A percentile compares a stretch with the other conserved stretches of the same genome.
phyloP scores from a whole-genome alignment of 53 echinoderm and acorn worm genomes.

The Patiria pectinifera region DNA sequence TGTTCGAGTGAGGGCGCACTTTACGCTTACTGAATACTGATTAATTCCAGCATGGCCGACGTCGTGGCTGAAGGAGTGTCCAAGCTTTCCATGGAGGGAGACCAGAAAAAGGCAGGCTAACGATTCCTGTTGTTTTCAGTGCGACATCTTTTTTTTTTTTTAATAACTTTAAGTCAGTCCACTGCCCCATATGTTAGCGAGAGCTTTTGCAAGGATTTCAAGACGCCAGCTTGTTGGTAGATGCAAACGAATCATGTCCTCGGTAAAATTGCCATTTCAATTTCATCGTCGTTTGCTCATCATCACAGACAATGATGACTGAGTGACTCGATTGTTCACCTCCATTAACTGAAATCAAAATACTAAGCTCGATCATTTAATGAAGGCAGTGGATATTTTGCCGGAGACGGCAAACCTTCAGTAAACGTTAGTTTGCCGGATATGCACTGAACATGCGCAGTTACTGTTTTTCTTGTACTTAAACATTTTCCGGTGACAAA shows the following conservation, averaged over 20 bases:
- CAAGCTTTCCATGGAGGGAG: conserved; percentile 28
- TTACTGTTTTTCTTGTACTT: no score
- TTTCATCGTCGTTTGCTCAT: background rate
- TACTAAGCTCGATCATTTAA: no score
- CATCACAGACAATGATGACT: background rate
- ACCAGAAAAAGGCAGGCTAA: conserved; percentile 73
- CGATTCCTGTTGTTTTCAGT: conserved; percentile 1
- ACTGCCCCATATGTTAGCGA: conserved; percentile 50
- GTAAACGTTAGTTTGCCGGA: no score
- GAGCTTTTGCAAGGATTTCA: conserved; percentile 58
- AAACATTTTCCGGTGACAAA: no score
- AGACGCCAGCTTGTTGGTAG: conserved; percentile 53
- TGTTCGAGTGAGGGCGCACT: conserved; percentile 47
- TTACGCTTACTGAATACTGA: no score
- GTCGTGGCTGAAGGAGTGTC: conserved; percentile 53
- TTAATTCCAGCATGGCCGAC: conserved; percentile 49
- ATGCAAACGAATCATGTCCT: conserved; percentile 61
- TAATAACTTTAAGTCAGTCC: background rate
- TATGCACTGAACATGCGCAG: no score
- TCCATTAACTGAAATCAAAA: no score
- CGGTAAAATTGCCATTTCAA: conserved; percentile 5
- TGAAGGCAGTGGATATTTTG: no score
- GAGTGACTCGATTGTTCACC: no score
- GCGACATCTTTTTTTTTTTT: background rate
- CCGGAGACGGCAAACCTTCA: no score